phyloP scores from a whole-genome alignment of 2,113 vertebrate species.

The Muscicapa adusta region DNA sequence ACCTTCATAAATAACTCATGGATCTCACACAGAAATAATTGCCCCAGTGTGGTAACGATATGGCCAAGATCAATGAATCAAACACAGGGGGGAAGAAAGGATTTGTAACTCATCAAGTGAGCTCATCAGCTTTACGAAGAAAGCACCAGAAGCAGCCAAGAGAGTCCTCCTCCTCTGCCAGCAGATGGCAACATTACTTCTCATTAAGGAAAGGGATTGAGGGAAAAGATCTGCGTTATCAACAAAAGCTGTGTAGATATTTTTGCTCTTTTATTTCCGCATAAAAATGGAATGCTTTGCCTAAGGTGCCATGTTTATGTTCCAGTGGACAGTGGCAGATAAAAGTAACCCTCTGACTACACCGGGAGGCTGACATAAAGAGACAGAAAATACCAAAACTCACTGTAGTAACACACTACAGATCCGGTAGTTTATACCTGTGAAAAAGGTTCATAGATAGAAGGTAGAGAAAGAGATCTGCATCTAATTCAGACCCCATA shows the following conservation, averaged over 20 bases:
- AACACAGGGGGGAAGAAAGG: rapidly evolving
- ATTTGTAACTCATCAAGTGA: not conserved
- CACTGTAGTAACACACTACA: not conserved
- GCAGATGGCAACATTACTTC: slow-evolving; percentile 43
- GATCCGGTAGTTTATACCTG: not conserved
- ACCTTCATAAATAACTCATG: not conserved
- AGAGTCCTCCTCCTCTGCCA: not conserved
- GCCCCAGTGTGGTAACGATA: not conserved
- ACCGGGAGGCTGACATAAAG: not conserved
- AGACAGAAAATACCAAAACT: not conserved
- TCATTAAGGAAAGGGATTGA: not conserved
- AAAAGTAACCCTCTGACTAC: not conserved
- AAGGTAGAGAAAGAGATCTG: not conserved
- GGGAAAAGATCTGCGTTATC: not conserved
- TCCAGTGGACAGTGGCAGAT: not conserved
- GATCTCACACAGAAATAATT: not conserved
- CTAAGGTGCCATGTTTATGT: not conserved
- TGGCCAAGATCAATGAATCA: not conserved
- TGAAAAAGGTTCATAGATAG: not conserved
- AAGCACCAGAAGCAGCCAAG: not conserved
- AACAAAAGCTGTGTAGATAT: not conserved
- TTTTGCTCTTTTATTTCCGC: not conserved
- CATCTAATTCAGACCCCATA: not conserved
- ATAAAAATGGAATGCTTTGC: not conserved
- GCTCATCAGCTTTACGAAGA: not conserved